A percentile compares a stretch with the other conserved stretches of the same genome.
Conservation (phyloP, 2,888 invertebrate genomes). For the Vanessa cardui region DNA sequence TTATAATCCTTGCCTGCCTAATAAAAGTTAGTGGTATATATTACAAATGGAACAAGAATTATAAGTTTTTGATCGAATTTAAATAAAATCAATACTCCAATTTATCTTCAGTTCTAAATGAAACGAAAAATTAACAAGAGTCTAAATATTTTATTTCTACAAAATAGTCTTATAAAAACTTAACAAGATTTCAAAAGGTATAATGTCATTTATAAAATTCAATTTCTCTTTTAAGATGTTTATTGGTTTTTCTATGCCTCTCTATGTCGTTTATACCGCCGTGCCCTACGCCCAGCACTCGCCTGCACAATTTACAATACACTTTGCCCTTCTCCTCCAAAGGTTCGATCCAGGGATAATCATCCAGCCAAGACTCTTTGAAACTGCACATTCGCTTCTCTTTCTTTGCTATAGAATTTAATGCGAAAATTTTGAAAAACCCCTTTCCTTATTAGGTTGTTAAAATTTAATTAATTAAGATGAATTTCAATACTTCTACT, state of each 20-base stretch:
- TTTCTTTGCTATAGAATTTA: constrained; percentile 7
- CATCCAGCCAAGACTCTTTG: constrained; percentile 14
- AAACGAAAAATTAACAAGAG: neutral
- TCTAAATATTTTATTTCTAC: neutral
- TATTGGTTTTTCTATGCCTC: constrained; percentile 14
- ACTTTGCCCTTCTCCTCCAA: constrained; percentile 22
- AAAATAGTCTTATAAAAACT: neutral
- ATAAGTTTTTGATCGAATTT: too few species aligned
- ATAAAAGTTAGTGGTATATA: too few species aligned
- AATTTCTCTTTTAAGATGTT: constrained; percentile 2
- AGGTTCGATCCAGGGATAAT: constrained; percentile 28
- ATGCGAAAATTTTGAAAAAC: constrained; percentile 15
- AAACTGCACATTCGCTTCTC: constrained; percentile 28
- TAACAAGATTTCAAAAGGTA: neutral
- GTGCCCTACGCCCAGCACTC: constrained; percentile 21
- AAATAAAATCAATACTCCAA: too few species aligned
- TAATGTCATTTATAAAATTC: neutral
- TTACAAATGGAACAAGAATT: too few species aligned
- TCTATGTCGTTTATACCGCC: constrained; percentile 22
- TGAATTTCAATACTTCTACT: too few species aligned
- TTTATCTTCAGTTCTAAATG: too few species aligned
- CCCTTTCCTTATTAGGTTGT: constrained; percentile 2
- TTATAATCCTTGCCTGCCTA: too few species aligned
- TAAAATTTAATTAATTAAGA: neutral
- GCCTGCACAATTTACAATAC: constrained; percentile 21